Percentiles rank a stretch among this genome's conserved stretches.
phyloP scores from a whole-genome alignment of 2,113 vertebrate genomes.

The Sylvietta virens region DNA sequence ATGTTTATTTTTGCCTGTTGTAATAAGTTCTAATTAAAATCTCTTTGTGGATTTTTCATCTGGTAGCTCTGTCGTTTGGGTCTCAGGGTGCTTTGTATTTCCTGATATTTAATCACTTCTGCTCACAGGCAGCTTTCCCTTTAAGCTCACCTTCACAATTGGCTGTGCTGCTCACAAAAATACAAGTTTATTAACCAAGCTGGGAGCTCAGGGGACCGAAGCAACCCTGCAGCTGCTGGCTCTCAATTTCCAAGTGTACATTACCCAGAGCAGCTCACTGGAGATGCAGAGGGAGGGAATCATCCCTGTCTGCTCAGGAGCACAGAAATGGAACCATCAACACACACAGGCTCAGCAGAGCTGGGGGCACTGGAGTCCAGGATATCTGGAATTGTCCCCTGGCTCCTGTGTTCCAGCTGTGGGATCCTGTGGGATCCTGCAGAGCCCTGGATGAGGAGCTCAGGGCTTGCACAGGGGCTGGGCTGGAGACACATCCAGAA shows the following conservation, averaged over 20 bases:
- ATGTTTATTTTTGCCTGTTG: neutral
- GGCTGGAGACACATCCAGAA: neutral
- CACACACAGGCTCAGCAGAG: neutral
- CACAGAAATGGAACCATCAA: neutral
- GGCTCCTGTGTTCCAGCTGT: neutral
- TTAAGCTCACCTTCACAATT: neutral
- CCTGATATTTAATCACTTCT: conserved; percentile 12
- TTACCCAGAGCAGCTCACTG: neutral
- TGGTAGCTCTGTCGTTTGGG: neutral
- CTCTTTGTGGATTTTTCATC: neutral
- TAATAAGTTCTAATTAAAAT: conserved; percentile 33
- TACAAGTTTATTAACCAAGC: conserved; percentile 10
- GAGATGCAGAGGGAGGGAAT: neutral
- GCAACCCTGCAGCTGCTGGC: neutral
- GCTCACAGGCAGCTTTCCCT: neutral
- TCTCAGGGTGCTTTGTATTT: neutral
- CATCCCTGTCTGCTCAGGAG: neutral
- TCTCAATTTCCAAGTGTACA: neutral
- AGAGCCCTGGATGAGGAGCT: neutral
- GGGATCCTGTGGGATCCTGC: neutral
- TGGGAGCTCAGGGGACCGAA: neutral
- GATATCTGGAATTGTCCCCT: neutral
- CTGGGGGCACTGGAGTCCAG: neutral
- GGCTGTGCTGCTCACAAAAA: neutral
- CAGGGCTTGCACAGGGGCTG: neutral